Base-by-base conservation (phyloP, 2,113 vertebrate species). In the Oenanthe oenanthe region DNA sequence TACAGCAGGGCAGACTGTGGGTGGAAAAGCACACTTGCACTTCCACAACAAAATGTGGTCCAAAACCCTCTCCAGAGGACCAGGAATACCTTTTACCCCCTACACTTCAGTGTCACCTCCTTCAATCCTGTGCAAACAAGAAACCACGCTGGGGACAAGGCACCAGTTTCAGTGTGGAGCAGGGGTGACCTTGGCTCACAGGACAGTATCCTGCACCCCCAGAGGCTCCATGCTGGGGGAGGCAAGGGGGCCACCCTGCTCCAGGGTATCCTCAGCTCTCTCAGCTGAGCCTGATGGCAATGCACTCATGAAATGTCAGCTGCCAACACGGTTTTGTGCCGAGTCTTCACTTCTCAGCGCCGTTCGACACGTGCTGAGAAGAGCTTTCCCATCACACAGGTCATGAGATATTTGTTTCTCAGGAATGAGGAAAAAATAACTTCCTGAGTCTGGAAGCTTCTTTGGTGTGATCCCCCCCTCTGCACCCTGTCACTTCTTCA, bases 161-260 rank as follows among this genome's bases (percentile, higher is more conserved):
- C 12, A 17, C 29, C 1, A 3, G 10, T 38, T 84, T 67, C 6
- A 0, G 12, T 11, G 5, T 11, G 51, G 73, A 61, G 13, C 42
- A 34, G 38, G 38, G 34, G 25, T 58, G 56, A 50, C 36, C n/a
- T 73, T 40, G 13, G 11, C 28, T 61, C 47, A 17, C 56, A 17
- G 50, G 51, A 32, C 26, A 72, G 5, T 26, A 26, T 4, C 63
- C 50, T 38, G 29, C 42, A 32, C 17, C 12, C 29, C 3, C 26
- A 61, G n/a, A 70, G 42, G 28, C 62, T 79, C 65, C 22, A 1
- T 13, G 67, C 36, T 38, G 32, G 80, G 36, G 36, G 7, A 83
- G 22, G 10, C 0, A 0, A 70, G 62, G 38, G 54, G 38, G 17
- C 13, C 45, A 15, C 18, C n/a, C 43, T 25, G 3, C 50, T 70